Base-by-base conservation (phyloP, 2,797 vertebrate species). In the Stomatorhinus walkeri region DNA sequence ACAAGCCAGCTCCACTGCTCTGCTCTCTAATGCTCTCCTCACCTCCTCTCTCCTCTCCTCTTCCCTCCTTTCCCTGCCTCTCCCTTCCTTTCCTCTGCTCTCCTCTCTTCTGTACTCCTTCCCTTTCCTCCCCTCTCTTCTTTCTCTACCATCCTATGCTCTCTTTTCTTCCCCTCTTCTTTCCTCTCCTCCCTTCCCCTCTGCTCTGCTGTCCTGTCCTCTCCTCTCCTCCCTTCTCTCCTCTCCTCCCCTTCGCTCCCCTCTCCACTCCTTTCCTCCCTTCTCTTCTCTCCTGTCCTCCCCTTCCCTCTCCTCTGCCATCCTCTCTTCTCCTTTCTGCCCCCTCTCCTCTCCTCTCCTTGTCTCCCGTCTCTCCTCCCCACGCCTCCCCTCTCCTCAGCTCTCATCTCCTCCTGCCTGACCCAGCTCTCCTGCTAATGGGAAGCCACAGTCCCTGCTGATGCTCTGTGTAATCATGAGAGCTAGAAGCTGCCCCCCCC, bases 1-100 rank as follows among this genome's bases (percentile, higher is more conserved):
- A 95, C 94, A 95, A 10, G 87, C 92, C 51, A 93, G 94, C 92
- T 92, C 79, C 24, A 28, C 61, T 10, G 22, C 22, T 32, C 28
- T 68, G 24, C 61, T 68, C 61, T 64, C 61, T 28, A 14, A 24
- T 68, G 61, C 61, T 68, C 28, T 72, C 64, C 64, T 32, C 24
- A 12, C 64, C 28, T 24, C 19, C 8, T 16, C 40, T 46, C 19
- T 83, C 79, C 68, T 40, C 16, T 76, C 9, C 72, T 46, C 32
- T n/a, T 6, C 40, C 12, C 36, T 36, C 72, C 36, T 79, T 19
- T 40, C 36, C 16, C 10, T 32, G 24, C 56, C 59, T 24, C 8
- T 61, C n/a, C 59, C 1, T 3, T 24, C 59, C 59, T 24, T 2
- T 24, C n/a, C 8, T 9, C n/a, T 24, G 7, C 22, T 61, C 59